Evolutionary conservation across 2,888 invertebrate genomes (phyloP), one percentile per base, ranked within the genome.

Genomic region (Caenorhabditis drosophilae): DNA sequence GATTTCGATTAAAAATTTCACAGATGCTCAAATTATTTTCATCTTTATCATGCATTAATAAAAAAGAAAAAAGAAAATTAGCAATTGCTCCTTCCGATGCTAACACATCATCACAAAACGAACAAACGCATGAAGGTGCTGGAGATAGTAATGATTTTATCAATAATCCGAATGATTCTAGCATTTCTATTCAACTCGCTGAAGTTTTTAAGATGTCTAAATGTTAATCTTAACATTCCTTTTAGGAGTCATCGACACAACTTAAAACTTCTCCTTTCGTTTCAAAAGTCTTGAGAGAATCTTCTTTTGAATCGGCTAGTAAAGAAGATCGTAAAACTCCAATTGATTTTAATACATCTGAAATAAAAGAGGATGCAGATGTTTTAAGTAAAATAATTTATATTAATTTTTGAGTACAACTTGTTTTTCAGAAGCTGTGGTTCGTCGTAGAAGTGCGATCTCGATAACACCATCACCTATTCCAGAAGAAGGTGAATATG

Each of bases 401-500:
- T n/a, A n/a, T 36, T 35, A 4, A 20, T 20, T 42, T 35, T 22
- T 25, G 31, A 12, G 0, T 12, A 36, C n/a, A 4, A 36, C 4
- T 36, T 25, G 7, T 15, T 42, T 50, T 49, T 20, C 23, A 58
- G 58, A 51, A 48, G 38, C 36, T 4, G 35, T 48, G 18, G 31
- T 42, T 26, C 59, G 53, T 11, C 52, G 53, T 4, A 51, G 47
- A 6, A 58, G 58, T 40, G 42, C 18, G 1, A 59, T 53, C 23
- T 23, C 47, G 4, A 12, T 48, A n/a, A 53, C 60, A 11, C 54
- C 60, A 1, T 60, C 54, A 18, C 54, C 60, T 11, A 54, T 60
- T 54, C 60, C 60, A 7, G 60, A 60, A 38, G 60, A 60, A 34
- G 49, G 40, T n/a, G 59, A 60, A 16, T 52, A 53, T 16, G 47